phyloP scores from a whole-genome alignment of 2,113 vertebrate species.

The Cochlearius cochlearius region DNA sequence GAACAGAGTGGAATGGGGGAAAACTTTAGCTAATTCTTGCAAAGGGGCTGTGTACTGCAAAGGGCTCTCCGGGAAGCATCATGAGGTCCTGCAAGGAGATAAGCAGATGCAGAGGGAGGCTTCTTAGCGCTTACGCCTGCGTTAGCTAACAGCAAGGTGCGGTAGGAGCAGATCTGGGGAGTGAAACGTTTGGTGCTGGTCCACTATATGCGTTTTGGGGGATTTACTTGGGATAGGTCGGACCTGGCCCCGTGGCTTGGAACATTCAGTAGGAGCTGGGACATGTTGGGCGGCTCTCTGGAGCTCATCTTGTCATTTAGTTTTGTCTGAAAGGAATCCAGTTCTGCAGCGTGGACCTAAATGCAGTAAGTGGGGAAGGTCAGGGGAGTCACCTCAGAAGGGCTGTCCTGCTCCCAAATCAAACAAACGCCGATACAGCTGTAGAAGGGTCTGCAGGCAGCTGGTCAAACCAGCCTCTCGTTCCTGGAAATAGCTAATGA shows the following conservation, averaged over 20 bases:
- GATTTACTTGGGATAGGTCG: background rate
- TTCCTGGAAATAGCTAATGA: background rate
- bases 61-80: background rate
- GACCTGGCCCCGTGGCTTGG: background rate
- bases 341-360: background rate
- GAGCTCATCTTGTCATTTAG: background rate
- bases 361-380: background rate
- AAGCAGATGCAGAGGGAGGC: background rate
- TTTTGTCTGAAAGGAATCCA: background rate
- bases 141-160: background rate
- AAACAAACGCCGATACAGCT: background rate
- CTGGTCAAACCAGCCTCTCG: background rate
- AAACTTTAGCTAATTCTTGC: background rate
- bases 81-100: background rate
- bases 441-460: background rate
- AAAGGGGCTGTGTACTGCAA: background rate
- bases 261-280: background rate
- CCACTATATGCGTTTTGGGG: rapidly evolving
- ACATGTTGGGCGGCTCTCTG: background rate
- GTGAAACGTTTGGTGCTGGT: background rate
- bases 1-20: background rate
- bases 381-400: background rate
- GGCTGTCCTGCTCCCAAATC: background rate
- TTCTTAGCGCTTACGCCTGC: background rate
- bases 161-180: background rate